Evolutionary conservation across 2,888 invertebrate genomes (phyloP).

Genomic region (Philopedon plagiatum): DNA sequence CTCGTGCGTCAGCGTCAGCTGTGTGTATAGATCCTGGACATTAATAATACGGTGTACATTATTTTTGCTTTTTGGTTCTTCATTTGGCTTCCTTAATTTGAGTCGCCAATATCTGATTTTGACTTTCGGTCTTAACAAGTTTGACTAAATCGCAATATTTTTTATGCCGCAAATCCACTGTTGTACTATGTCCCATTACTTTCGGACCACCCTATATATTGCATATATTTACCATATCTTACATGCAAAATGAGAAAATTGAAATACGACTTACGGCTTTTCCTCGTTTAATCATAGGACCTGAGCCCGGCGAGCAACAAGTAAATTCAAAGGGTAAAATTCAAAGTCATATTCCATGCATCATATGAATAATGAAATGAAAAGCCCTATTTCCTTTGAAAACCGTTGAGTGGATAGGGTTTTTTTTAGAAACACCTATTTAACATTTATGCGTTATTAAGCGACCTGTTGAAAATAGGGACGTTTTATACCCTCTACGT

Average conservation of each 20-base stretch:
- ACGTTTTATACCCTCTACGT: neutral
- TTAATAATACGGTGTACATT: no score
- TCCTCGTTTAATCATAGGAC: neutral
- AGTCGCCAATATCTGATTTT: no score
- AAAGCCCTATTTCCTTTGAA: constrained; percentile 31
- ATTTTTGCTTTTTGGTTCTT: no score
- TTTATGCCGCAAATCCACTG: no score
- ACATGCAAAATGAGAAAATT: neutral
- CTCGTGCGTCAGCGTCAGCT: no score
- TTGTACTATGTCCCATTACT: no score
- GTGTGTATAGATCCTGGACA: no score
- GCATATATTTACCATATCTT: neutral
- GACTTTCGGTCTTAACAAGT: no score
- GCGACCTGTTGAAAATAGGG: neutral
- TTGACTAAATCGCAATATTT: no score
- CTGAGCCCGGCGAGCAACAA: constrained; percentile 19
- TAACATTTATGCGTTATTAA: constrained; percentile 36
- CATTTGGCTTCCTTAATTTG: no score
- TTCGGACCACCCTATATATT: no score
- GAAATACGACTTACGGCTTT: neutral
- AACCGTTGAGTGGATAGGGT: constrained; percentile 20
- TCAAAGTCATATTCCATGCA: constrained; percentile 35
- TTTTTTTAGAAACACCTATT: constrained; percentile 33
- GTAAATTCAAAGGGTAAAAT: constrained; percentile 28
- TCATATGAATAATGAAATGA: constrained; percentile 41